Evolutionary conservation across 2,888 invertebrate species (phyloP), one percentile per base, ranked within the genome.

Genomic region (Orthosia gracilis): DNA sequence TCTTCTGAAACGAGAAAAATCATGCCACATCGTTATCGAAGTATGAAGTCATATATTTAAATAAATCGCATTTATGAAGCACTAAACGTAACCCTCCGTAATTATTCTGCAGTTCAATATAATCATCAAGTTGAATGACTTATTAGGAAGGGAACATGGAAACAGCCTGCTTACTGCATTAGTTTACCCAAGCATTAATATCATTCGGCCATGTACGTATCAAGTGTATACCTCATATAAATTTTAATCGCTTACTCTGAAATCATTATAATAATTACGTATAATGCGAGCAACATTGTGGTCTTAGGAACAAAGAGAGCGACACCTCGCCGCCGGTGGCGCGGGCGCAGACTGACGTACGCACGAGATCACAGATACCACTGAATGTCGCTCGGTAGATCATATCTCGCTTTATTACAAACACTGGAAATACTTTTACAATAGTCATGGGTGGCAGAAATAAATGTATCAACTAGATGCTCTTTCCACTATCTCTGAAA

Each of bases 251-350:
- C 82, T 87, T 85, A 87, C 83, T 84, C 85, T 83, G 85, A 84
- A 84, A 86, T 86, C 83, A 86, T 90, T 89, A 89, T 84, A 85
- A 89, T 89, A 90, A 90, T 90, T 87, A 89, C 84, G 80, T 85
- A 73, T 88, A 87, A 87, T 89, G 66, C 75, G 80, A 78, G 83
- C 86, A 87, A 90, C 89, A 87, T 86, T 88, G 89, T 89, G 84
- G 65, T 77, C 82, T 85, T 80, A 83, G 80, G 83, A 87, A 85
- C 86, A 87, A 87, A 88, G 82, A 83, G 87, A 81, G 79, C 88
- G 88, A 86, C 86, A 85, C 83, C 73, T 86, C 78, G 65, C 77
- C 75, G 78, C 66, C 72, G 63, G 78, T 80, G 80, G 82, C 80
- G 76, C 75, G 67, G 75, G 69, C 78, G 65, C 79, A 73, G 76